Evolutionary conservation across 2,797 vertebrate genomes (phyloP).

Genomic region (Coregonus sp.): DNA sequence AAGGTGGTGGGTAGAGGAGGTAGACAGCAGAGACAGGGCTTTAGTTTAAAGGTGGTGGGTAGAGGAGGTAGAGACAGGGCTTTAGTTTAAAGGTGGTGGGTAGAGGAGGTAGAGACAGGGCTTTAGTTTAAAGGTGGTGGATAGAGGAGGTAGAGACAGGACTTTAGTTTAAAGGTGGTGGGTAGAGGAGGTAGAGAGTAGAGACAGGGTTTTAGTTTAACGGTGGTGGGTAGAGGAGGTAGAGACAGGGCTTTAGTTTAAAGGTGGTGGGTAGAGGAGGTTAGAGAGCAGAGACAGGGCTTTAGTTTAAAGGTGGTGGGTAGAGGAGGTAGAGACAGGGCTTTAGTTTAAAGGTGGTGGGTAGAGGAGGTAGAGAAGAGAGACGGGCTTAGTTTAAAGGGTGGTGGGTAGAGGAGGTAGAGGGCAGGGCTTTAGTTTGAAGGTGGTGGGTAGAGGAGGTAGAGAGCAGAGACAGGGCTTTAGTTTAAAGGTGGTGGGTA

Average conservation of each 20-base stretch:
- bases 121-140: conserved; percentile 24
- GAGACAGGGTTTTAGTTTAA: neutral
- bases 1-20: too few species aligned
- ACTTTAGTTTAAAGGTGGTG: conserved; percentile 22
- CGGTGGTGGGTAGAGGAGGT: conserved; percentile 36
- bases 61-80: conserved; percentile 34
- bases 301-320: conserved; percentile 24
- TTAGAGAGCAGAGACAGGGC: too few species aligned
- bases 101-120: too few species aligned
- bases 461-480: too few species aligned
- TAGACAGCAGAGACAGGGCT: too few species aligned
- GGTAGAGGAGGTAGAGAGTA: too few species aligned
- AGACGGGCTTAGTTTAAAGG: conserved; percentile 9
- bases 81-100: conserved; percentile 23
- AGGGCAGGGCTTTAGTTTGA: conserved; percentile 35
- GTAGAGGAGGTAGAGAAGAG: too few species aligned
- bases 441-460: too few species aligned
- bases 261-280: too few species aligned
- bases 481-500: conserved; percentile 26
- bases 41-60: conserved; percentile 26
- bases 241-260: conserved; percentile 39
- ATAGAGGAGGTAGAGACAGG: conserved; percentile 35
- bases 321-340: conserved; percentile 35
- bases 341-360: conserved; percentile 22
- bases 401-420: conserved; percentile 34